Base-by-base conservation (phyloP, 2,113 vertebrate species). In the Rhabdomys dilectus region DNA sequence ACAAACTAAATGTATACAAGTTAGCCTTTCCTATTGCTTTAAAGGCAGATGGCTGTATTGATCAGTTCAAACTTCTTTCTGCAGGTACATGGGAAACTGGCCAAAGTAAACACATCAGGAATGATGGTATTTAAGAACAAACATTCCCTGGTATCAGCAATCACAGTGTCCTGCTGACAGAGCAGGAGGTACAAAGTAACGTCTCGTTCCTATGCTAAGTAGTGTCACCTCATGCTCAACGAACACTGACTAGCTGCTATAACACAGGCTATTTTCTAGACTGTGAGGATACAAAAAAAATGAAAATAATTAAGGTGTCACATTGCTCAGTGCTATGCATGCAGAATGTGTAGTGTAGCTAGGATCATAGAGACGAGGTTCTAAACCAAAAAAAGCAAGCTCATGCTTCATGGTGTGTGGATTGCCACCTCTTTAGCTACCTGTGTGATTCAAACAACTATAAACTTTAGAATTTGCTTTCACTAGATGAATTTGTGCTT, bases 51-150 rank as follows among this genome's bases (percentile, higher is more conserved):
- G 26, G 12, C 36, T 91, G 3, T 91, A 94, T 91, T 68, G 88
- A 97, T 87, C 48, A 93, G 86, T 96, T 39, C 84, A 97, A 98
- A 97, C 31, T 95, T 97, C 88, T 96, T 68, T 96, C 60, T 53
- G 78, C 31, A 85, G 58, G 85, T 87, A 89, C 76, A 48, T 24
- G 60, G 85, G 94, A 96, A 93, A 87, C 16, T 68, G 73, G 91
- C 73, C n/a, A 75, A 88, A 87, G 88, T 92, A 86, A 48, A 42
- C 88, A 97, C 66, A 62, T 90, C 29, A 64, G 75, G 70, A 95
- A 95, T 88, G 91, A 76, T 91, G 60, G 39, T 76, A 95, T 96
- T 89, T 78, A 66, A 94, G 92, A 96, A 76, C 68, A 97, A 97
- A 97, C 64, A 96, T 76, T 84, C 31, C 29, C 58, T 82, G 73